Percentiles rank a stretch among this genome's conserved stretches.
phyloP scores from a whole-genome alignment of 2,113 vertebrate genomes.

The Zosterops japonicus region DNA sequence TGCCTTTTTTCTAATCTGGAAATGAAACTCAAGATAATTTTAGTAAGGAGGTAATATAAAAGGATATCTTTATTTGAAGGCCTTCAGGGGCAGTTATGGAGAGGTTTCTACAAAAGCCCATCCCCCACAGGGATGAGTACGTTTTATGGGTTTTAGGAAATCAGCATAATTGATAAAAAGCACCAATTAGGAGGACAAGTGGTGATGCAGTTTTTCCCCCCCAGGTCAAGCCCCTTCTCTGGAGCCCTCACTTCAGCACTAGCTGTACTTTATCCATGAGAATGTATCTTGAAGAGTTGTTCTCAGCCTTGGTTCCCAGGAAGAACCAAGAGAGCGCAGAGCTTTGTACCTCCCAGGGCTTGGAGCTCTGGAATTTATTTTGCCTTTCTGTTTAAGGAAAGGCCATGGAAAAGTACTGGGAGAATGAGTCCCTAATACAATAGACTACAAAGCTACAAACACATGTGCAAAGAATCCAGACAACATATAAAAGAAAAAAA shows the following conservation, averaged over 20 bases:
- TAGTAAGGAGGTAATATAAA: neutral
- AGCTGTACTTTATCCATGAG: neutral
- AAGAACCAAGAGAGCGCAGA: neutral
- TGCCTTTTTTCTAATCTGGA: neutral
- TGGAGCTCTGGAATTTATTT: neutral
- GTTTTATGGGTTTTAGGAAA: neutral
- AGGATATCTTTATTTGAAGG: neutral
- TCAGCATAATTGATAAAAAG: neutral
- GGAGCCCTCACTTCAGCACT: neutral
- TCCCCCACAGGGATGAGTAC: neutral
- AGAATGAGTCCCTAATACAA: neutral
- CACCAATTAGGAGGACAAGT: neutral
- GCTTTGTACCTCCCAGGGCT: fast-evolving
- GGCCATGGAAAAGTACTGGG: neutral
- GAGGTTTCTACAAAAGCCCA: no score
- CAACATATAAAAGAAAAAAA: neutral
- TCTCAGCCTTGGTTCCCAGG: neutral
- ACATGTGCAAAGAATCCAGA: neutral
- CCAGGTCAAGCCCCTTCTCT: neutral
- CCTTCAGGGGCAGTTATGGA: neutral
- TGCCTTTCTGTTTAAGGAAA: neutral
- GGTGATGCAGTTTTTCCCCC: neutral
- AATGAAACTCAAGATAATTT: neutral
- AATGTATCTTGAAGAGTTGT: neutral
- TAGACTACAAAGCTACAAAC: neutral